Conservation (phyloP, 64 coral and sea anemone species). For the Trachythela sp. region DNA sequence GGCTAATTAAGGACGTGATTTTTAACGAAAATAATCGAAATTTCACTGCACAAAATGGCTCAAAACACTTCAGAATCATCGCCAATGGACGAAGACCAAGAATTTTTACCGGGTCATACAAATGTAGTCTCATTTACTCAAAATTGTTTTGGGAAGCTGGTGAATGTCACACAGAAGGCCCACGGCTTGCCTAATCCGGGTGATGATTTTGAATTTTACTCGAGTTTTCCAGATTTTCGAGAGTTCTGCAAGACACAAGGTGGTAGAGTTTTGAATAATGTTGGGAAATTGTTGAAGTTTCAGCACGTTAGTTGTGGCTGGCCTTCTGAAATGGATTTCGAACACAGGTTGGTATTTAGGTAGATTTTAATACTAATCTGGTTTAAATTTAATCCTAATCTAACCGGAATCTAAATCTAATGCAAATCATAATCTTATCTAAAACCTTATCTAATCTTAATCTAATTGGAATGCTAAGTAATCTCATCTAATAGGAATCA, state of each 20-base stretch:
- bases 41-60: not conserved
- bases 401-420: not conserved
- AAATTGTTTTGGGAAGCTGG: constrained; percentile 50
- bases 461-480: no score
- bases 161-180: constrained; percentile 62
- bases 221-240: constrained; percentile 91
- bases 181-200: constrained; percentile 65
- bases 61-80: not conserved
- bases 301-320: constrained; percentile 72
- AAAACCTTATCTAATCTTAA: no score
- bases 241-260: constrained; percentile 89
- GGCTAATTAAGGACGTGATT: not conserved
- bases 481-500: no score
- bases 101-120: not conserved
- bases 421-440: not conserved
- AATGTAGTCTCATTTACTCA: not conserved
- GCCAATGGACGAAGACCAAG: not conserved
- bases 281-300: constrained; percentile 62
- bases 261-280: constrained; percentile 59
- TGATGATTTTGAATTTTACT: constrained; percentile 95
- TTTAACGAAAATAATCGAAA: not conserved
- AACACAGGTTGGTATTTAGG: not conserved
- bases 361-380: no score
- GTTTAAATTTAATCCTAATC: not conserved
- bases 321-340: constrained; percentile 36